Base-by-base conservation (phyloP, 2,113 vertebrate species). In the Bufo bufo region DNA sequence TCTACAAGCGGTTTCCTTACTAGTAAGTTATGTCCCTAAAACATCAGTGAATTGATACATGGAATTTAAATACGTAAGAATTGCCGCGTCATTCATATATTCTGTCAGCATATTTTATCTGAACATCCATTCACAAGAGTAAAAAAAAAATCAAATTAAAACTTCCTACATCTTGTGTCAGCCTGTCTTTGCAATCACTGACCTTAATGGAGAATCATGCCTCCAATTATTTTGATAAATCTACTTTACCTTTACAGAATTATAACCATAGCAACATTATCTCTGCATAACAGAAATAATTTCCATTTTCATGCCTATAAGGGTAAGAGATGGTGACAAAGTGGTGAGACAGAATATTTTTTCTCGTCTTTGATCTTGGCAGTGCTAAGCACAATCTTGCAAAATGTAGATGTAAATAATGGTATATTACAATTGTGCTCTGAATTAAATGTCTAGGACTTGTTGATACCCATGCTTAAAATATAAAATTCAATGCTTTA, bases 201-300 rank as follows among this genome's bases (percentile, higher is more conserved):
- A 91, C 84, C 78, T 84, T 91, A 93, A 91, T 91, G 78, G 85
- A 92, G 84, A 91, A 90, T 90, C 90, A 91, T 90, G 66, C 77
- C 77, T 93, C 91, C 87, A 92, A 92, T 93, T 93, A 92, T 92
- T 93, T 90, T 93, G 90, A 93, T 92, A 92, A 92, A 93, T 93
- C 89, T 91, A 90, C 75, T 91, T 92, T 92, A 91, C 85, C 78
- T 92, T 92, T 91, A 85, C 78, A 88, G 87, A 92, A 90, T 93
- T 93, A 93, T 93, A 92, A 90, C 90, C 90, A 90, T 90, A 90
- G 90, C 78, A 93, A 92, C 23, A 78, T 93, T 92, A 91, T 94
- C 85, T 90, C 63, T 89, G 59, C 52, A 74, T 88, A 91, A 91
- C 71, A 90, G 74, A 52, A 14, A 92, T 80, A 90, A 90, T 84